Evolutionary conservation across 2,797 vertebrate species (phyloP).

Genomic region (Lacerta agilis): DNA sequence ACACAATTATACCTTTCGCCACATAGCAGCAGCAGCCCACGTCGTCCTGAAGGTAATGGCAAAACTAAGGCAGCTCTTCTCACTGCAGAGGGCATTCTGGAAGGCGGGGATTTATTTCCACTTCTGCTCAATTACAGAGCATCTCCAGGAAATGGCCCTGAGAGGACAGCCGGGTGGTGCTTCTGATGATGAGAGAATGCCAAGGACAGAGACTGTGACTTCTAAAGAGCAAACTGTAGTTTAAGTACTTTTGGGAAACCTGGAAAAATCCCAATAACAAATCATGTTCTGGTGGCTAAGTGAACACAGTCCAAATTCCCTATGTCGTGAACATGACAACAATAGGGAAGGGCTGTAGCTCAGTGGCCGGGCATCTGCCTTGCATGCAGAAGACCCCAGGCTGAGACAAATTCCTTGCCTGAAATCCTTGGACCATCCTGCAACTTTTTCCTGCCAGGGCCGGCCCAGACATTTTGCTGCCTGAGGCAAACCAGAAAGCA

Average conservation of each 20-base stretch:
- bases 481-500: too few species aligned
- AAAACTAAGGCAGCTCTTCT: slow-evolving; percentile 27
- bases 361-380: too few species aligned
- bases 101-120: slow-evolving; percentile 35
- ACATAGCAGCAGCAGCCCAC: slow-evolving; percentile 8
- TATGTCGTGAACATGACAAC: background rate
- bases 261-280: slow-evolving; percentile 10
- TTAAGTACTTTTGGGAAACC: slow-evolving; percentile 1
- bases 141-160: slow-evolving; percentile 35
- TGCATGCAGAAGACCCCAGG: too few species aligned
- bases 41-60: background rate
- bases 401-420: too few species aligned
- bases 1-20: slow-evolving; percentile 28
- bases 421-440: too few species aligned
- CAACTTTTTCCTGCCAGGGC: too few species aligned
- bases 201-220: slow-evolving; percentile 18
- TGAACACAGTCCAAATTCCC: background rate
- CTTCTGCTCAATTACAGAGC: slow-evolving; percentile 13
- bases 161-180: slow-evolving; percentile 12
- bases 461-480: too few species aligned
- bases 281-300: background rate
- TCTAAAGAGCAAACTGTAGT: background rate
- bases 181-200: slow-evolving; percentile 1
- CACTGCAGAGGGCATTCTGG: slow-evolving; percentile 29
- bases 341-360: too few species aligned